phyloP scores from a whole-genome alignment of 2,888 invertebrate species.

The Zaprionus bogoriensis region DNA sequence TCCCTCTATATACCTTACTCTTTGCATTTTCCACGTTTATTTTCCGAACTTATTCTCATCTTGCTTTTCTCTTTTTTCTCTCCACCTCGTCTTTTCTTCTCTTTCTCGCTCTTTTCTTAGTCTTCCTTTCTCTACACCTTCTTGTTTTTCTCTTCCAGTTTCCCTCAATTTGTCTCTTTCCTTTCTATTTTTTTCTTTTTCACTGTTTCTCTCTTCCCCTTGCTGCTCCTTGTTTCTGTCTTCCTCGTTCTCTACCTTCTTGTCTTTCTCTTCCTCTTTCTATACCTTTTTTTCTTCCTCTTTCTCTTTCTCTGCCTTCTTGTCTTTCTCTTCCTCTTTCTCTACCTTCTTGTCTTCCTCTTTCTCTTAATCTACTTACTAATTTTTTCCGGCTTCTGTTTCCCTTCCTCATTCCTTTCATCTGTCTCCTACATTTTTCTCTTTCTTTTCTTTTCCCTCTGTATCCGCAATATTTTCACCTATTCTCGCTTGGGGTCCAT shows the following conservation, averaged over 20 bases:
- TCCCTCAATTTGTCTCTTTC: not conserved
- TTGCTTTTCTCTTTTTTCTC: not conserved
- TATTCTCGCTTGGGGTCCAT: not conserved
- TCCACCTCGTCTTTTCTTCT: not conserved
- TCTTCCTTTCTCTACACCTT: too few species aligned
- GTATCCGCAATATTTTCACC: too few species aligned
- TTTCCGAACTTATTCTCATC: too few species aligned
- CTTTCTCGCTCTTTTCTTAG: not conserved
- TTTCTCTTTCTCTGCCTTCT: not conserved
- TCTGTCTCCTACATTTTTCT: not conserved
- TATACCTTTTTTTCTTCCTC: not conserved
- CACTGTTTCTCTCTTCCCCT: not conserved
- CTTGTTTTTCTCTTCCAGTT: not conserved
- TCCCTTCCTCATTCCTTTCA: not conserved
- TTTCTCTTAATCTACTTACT: not conserved
- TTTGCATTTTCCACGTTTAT: too few species aligned
- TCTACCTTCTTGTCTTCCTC: not conserved
- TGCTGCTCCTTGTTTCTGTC: too few species aligned
- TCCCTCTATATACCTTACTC: too few species aligned
- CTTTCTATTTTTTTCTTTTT: not conserved
- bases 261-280: too few species aligned
- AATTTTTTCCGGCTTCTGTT: not conserved
- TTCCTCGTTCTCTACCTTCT: not conserved
- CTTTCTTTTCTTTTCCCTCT: not conserved
- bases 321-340: not conserved